These are phyloP conservation scores for Caenorhabditis briggsae DNA, from an alignment of 1,140 invertebrate species.

Conservation along the genomic window DNA sequence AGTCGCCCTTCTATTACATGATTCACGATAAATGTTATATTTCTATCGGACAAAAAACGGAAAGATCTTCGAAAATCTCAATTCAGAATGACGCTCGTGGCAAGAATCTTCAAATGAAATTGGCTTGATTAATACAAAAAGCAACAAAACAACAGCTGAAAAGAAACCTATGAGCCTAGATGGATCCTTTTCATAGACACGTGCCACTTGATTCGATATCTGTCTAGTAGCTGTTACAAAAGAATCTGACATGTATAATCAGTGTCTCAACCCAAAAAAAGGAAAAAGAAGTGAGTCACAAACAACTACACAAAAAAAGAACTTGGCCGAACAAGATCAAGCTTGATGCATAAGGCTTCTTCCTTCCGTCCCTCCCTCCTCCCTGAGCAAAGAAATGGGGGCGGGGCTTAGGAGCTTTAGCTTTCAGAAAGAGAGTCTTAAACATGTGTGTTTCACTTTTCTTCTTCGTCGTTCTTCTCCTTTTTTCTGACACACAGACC, in stretches of 20 bases:
- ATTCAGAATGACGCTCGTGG: too few species aligned
- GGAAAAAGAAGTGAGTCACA: conserved; percentile 4
- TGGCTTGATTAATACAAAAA: not conserved
- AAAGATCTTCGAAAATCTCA: too few species aligned
- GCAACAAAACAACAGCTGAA: not conserved
- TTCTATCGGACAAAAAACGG: too few species aligned
- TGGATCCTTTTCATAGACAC: not conserved
- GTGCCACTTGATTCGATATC: not conserved
- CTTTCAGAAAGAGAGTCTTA: conserved; percentile 11
- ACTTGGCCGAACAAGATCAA: conserved; percentile 34
- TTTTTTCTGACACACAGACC: not conserved
- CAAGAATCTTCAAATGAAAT: too few species aligned
- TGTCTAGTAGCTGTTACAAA: conserved; percentile 12
- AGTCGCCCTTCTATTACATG: too few species aligned
- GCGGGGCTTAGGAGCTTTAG: not conserved
- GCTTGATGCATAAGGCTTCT: conserved; percentile 43
- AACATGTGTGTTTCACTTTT: conserved; percentile 40
- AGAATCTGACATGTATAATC: conserved; percentile 21
- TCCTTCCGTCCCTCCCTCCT: conserved; percentile 1
- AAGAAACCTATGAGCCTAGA: not conserved
- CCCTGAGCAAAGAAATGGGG: not conserved
- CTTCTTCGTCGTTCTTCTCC: not conserved
- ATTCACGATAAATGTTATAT: too few species aligned
- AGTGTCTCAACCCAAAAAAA: not conserved
- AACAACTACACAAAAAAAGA: not conserved